Percentiles rank a stretch among this genome's conserved stretches.
These are phyloP conservation scores for Anableps anableps DNA, from an alignment of 2,797 vertebrate species.

Conservation along the genomic window DNA sequence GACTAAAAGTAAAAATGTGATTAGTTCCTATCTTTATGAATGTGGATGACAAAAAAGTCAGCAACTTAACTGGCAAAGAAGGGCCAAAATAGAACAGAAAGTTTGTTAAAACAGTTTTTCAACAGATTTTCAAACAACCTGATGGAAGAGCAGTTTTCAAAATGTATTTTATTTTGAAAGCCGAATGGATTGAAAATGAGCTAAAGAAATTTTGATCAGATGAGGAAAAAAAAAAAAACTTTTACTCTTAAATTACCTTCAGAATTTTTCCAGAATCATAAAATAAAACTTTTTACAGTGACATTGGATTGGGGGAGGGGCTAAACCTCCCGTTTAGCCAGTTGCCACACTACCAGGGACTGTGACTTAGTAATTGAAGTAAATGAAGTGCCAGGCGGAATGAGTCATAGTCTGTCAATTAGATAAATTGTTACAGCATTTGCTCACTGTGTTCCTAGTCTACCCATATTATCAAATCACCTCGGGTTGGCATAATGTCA, in stretches of 20 bases:
- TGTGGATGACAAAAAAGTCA: neutral
- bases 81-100: too few species aligned
- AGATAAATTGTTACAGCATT: constrained; percentile 69
- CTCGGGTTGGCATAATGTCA: constrained; percentile 67
- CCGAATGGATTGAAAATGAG: neutral
- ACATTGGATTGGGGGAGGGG: constrained; percentile 5
- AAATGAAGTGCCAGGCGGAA: constrained; percentile 59
- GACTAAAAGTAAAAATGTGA: neutral
- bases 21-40: neutral
- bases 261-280: neutral
- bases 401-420: constrained; percentile 73
- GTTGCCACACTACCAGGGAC: constrained; percentile 14
- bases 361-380: constrained; percentile 44
- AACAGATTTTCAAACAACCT: neutral
- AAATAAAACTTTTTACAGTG: constrained; percentile 14
- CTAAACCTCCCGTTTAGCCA: constrained; percentile 29
- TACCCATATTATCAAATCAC: constrained; percentile 69
- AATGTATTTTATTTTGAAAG: neutral
- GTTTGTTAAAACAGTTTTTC: neutral
- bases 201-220: neutral
- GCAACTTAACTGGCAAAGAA: too few species aligned
- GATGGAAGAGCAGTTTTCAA: neutral
- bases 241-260: neutral
- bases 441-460: constrained; percentile 58
- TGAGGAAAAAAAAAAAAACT: neutral